Conservation (phyloP, 2,888 invertebrate species). For the Ptilodon capucinus region DNA sequence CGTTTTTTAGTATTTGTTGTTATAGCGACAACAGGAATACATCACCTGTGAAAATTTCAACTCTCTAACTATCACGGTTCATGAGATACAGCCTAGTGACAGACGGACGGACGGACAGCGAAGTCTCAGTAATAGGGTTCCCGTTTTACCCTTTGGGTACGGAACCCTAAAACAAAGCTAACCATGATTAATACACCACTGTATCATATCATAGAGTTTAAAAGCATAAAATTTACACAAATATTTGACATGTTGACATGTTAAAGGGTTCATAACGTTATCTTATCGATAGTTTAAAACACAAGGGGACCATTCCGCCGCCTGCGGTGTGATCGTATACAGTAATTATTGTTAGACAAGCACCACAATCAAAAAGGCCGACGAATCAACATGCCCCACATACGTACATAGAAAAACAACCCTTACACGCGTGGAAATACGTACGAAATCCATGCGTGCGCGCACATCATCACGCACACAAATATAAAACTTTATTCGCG, state of each 20-base stretch:
- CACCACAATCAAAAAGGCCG: constrained; percentile 75
- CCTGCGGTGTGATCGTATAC: constrained; percentile 75
- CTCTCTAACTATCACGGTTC: no score
- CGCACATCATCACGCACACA: constrained; percentile 39
- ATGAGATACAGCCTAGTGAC: no score
- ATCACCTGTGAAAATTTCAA: no score
- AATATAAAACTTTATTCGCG: constrained; percentile 51
- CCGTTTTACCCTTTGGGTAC: no score
- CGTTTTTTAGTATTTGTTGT: no score
- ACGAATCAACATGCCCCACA: constrained; percentile 52
- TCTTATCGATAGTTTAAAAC: constrained; percentile 36
- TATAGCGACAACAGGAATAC: no score
- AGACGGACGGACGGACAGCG: no score
- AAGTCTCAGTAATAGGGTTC: no score
- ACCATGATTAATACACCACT: neutral
- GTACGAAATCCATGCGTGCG: constrained; percentile 23
- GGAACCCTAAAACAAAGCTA: no score
- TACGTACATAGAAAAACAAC: constrained; percentile 5
- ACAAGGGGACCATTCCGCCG: constrained; percentile 34
- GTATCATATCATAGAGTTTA: neutral
- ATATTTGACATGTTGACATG: constrained; percentile 17
- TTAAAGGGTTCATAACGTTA: constrained; percentile 28
- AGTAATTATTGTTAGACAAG: constrained; percentile 79
- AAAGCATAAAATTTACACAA: constrained; percentile 18
- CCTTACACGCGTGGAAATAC: constrained; percentile 15